Base-by-base conservation (phyloP, 1,140 invertebrate genomes). In the Drosophila pectinifera region DNA sequence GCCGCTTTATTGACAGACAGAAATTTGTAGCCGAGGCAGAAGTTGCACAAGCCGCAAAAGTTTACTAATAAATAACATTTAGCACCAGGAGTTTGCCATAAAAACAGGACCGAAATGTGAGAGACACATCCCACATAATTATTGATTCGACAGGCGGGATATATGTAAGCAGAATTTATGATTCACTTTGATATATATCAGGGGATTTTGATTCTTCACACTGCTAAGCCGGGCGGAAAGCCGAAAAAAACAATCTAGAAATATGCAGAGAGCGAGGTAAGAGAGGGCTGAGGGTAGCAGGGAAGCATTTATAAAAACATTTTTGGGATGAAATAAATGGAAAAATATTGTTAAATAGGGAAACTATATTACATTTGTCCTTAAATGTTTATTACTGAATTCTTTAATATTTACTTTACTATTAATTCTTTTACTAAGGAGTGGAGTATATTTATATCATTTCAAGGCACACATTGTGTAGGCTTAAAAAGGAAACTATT, bases 1-100 rank as follows among this genome's bases (percentile, higher is more conserved):
- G 57, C 58, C 42, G 57, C 55, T 73, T 78, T 79, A 86, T 88
- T 89, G 83, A 89, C 83, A 89, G 70, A 55, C 67, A 24, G 41
- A 51, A 83, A 81, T 59, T 67, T 81, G 73, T 75, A 48, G 67
- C 59, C 31, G 39, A 48, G 36, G 43, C 48, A 58, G 85, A 80
- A 85, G 73, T 86, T 85, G 69, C 54, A 70, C 43, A 64, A 42
- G 59, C 83, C 56, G 58, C 75, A 82, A 88, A 86, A 86, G 82
- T 86, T 86, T 72, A 67, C 85, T 86, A 88, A 86, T 86, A 86
- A 86, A 86, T 86, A 86, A 86, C 75, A 86, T 86, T 86, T 86
- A 86, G 75, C 78, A 72, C 64, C 73, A 46, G 57, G 49, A 77
- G 65, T 67, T 62, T 26, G 49, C 42, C 49, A 69, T 56, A 57